Conservation (phyloP, 2,113 vertebrate genomes). For the Stercorarius parasiticus region DNA sequence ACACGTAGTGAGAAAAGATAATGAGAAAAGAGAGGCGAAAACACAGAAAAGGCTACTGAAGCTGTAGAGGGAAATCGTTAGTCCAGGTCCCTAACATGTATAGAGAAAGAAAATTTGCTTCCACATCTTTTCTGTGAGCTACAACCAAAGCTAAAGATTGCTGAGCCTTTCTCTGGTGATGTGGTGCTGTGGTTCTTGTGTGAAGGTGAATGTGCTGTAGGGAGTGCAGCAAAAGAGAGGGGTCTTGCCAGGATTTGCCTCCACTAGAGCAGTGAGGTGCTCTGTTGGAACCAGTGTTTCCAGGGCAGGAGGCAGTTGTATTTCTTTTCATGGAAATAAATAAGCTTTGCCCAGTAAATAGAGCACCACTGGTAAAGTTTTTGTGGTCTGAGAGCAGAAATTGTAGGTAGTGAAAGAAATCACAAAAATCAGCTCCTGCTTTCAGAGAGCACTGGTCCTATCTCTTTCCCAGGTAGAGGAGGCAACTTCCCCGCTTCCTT, state of each 20-base stretch:
- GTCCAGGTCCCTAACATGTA: rapidly evolving
- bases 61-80: background rate
- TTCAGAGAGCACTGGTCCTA: background rate
- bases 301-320: background rate
- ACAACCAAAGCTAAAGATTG: background rate
- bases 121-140: background rate
- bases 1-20: background rate
- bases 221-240: background rate
- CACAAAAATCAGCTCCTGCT: background rate
- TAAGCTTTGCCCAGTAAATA: background rate
- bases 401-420: background rate
- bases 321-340: background rate
- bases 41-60: background rate
- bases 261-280: background rate
- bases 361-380: background rate
- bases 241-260: background rate
- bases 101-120: background rate
- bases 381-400: background rate
- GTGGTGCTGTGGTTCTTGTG: background rate
- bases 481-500: background rate
- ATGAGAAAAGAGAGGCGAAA: background rate
- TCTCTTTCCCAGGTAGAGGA: background rate
- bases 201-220: background rate
- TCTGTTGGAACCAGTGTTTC: background rate
- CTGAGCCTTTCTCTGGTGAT: background rate